Percentiles rank a stretch among this genome's conserved stretches.
These are phyloP conservation scores for Telmatherina bonti DNA, from an alignment of 2,797 vertebrate genomes.

Conservation along the genomic window DNA sequence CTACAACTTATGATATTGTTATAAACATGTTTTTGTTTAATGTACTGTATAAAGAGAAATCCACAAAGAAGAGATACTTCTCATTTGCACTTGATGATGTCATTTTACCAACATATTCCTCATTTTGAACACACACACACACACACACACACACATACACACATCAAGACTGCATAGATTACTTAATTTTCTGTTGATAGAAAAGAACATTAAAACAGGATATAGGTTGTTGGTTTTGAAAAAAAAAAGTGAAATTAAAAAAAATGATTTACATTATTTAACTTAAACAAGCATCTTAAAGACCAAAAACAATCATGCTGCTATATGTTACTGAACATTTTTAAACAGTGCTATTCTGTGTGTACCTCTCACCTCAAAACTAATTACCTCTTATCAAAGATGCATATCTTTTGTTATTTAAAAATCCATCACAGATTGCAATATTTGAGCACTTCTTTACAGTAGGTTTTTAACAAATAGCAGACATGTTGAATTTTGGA, in stretches of 20 bases:
- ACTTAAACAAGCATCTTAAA: background rate
- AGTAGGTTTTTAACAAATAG: background rate
- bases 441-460: background rate
- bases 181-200: background rate
- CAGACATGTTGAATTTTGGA: background rate
- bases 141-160: background rate
- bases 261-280: background rate
- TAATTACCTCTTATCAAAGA: background rate
- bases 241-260: background rate
- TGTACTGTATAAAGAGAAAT: constrained; percentile 5
- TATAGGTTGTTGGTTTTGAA: background rate
- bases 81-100: background rate
- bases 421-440: background rate
- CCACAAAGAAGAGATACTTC: background rate
- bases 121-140: background rate
- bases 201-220: background rate
- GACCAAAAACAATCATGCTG: no score
- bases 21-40: constrained; percentile 14
- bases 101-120: background rate
- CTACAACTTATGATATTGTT: constrained; percentile 17
- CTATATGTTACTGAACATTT: no score
- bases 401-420: no score
- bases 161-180: background rate
- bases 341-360: background rate
- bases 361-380: background rate